Conservation (phyloP, 1,140 invertebrate species). For the Drosophila carrolli region DNA sequence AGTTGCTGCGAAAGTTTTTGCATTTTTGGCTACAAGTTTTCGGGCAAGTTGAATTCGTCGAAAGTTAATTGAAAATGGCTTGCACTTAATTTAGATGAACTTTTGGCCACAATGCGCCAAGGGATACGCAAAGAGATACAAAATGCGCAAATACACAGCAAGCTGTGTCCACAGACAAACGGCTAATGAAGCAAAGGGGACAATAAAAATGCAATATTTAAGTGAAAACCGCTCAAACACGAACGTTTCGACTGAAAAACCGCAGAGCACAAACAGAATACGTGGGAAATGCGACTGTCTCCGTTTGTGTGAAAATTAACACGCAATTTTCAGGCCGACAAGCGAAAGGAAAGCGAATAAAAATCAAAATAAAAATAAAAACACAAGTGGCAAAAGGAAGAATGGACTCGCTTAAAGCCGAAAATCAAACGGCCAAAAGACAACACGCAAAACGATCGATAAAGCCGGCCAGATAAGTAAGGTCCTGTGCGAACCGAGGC, state of each 20-base stretch:
- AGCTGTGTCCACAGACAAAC: conserved; percentile 46
- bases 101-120: conserved; percentile 62
- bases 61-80: conserved; percentile 78
- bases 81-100: conserved; percentile 74
- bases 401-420: conserved; percentile 70
- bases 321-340: conserved; percentile 67
- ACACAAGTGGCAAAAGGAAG: conserved; percentile 28
- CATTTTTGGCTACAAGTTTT: conserved; percentile 71
- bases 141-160: conserved; percentile 33
- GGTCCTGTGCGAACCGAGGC: conserved; percentile 31
- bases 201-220: conserved; percentile 82
- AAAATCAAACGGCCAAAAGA: conserved; percentile 73
- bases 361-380: conserved; percentile 61
- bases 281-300: conserved; percentile 56
- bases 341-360: conserved; percentile 41
- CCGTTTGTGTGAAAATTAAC: conserved; percentile 78
- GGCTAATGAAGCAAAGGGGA: conserved; percentile 69
- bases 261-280: conserved; percentile 67
- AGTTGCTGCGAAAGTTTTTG: conserved; percentile 59
- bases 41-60: conserved; percentile 49
- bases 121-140: conserved; percentile 21
- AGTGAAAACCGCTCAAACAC: conserved; percentile 55
- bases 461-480: conserved; percentile 47
- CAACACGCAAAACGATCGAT: conserved; percentile 77
- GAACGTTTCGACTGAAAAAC: conserved; percentile 52